phyloP scores from a whole-genome alignment of 1,140 invertebrate genomes.

The Vollenhovia emeryi region DNA sequence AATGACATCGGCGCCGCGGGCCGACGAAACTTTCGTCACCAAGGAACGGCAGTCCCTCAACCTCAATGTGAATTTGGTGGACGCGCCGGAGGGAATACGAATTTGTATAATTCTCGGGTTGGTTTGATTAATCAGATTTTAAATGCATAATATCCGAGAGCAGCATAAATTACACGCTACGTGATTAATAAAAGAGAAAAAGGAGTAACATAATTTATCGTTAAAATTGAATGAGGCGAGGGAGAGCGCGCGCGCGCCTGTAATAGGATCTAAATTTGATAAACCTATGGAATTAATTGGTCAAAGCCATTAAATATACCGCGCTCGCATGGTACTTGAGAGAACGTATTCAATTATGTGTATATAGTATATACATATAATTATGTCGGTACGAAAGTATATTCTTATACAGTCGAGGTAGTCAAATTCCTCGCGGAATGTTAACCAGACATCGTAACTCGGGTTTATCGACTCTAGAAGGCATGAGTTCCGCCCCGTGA shows the following conservation, averaged over 20 bases:
- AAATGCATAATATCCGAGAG: neutral
- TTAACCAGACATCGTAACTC: constrained; percentile 70
- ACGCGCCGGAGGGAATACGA: constrained; percentile 11
- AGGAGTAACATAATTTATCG: neutral
- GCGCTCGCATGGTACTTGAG: constrained; percentile 55
- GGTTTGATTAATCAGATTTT: neutral
- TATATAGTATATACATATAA: constrained; percentile 41
- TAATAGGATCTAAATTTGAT: neutral
- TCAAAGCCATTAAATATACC: constrained; percentile 54
- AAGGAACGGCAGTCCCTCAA: constrained; percentile 50
- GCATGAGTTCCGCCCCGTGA: constrained; percentile 64
- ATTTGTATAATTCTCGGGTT: constrained; percentile 21
- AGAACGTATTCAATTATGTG: constrained; percentile 49
- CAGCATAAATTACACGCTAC: neutral
- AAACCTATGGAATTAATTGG: constrained; percentile 23
- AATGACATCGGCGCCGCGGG: constrained; percentile 61
- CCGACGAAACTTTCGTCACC: constrained; percentile 62
- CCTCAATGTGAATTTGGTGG: neutral
- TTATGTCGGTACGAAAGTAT: constrained; percentile 53
- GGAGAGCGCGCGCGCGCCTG: too few relatives aligned
- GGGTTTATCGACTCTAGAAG: constrained; percentile 64
- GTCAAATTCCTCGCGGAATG: constrained; percentile 58
- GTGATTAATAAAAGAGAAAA: neutral
- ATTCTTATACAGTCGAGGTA: constrained; percentile 23
- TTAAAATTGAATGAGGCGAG: neutral